Percentiles rank a stretch among this genome's conserved stretches.
Conservation (phyloP, 2,888 invertebrate genomes). For the Strigamia transsilvanica region DNA sequence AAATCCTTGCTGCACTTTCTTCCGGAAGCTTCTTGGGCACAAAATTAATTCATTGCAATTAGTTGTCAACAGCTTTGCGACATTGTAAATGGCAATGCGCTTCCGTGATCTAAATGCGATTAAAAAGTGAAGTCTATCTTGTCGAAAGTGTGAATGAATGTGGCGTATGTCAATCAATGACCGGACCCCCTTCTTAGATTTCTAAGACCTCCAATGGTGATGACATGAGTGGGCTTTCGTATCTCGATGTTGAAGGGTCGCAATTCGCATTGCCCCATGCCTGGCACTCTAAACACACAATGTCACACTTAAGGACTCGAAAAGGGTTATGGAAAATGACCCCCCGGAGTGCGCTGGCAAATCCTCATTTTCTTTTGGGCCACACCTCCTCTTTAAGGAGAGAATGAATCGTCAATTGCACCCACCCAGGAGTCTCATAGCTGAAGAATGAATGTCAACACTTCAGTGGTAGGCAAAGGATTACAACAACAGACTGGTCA, state of each 20-base stretch:
- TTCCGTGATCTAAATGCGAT: background rate
- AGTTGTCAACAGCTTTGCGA: background rate
- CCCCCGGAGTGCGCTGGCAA: constrained; percentile 5
- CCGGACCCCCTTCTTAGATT: background rate
- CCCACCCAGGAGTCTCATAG: constrained; percentile 42
- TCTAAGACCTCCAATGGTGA: constrained; percentile 42
- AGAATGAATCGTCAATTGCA: constrained; percentile 25
- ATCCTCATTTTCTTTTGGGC: constrained; percentile 14
- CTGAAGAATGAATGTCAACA: constrained; percentile 28
- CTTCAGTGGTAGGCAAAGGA: constrained; percentile 12
- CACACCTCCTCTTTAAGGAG: constrained; percentile 36
- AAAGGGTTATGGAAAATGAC: constrained; percentile 37
- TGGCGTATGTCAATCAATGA: constrained; percentile 17
- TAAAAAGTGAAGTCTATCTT: background rate
- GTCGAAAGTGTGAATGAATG: background rate
- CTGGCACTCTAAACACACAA: constrained; percentile 32
- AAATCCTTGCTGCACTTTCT: too few relatives aligned
- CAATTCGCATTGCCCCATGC: constrained; percentile 32
- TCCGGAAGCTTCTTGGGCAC: too few relatives aligned
- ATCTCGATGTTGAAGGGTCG: constrained; percentile 5
- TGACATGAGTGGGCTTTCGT: constrained; percentile 33
- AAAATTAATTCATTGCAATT: background rate
- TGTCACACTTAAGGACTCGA: constrained; percentile 32
- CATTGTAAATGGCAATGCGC: background rate
- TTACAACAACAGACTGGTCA: constrained; percentile 11